phyloP scores from a whole-genome alignment of 2,113 vertebrate species.

The Poeciliopsis occidentalis region DNA sequence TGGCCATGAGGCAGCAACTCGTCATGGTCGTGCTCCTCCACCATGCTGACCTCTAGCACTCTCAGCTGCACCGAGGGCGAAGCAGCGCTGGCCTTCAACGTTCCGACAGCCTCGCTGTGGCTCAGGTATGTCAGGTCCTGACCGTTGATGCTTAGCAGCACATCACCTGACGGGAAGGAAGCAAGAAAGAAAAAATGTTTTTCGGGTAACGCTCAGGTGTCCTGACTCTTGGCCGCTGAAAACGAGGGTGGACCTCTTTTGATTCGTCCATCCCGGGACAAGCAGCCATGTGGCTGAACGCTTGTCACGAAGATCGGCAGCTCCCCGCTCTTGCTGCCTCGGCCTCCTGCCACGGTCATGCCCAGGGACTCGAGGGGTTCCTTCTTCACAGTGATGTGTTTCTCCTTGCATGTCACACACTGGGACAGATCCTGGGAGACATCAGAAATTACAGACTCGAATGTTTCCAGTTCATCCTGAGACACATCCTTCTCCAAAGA shows the following conservation, averaged over 20 bases:
- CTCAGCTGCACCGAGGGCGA: slow-evolving; percentile 88
- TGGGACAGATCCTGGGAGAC: slow-evolving; percentile 89
- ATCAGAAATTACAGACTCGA: background rate
- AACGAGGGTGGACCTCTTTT: slow-evolving; percentile 86
- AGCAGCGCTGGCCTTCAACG: slow-evolving; percentile 93
- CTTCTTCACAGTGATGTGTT: slow-evolving; percentile 96
- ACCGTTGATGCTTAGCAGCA: slow-evolving; percentile 94
- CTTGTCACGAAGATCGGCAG: slow-evolving; percentile 98
- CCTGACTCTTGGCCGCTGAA: too few species aligned
- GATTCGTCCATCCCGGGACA: slow-evolving; percentile 93
- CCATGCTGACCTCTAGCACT: slow-evolving; percentile 90
- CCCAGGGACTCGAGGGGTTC: slow-evolving; percentile 95
- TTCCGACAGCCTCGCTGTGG: slow-evolving; percentile 95
- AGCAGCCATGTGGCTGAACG: slow-evolving; percentile 94
- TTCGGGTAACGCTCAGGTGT: background rate
- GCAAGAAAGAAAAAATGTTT: background rate
- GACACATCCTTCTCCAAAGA: background rate
- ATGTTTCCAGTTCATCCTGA: background rate
- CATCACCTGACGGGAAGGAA: slow-evolving; percentile 83
- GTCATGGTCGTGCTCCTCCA: slow-evolving; percentile 86
- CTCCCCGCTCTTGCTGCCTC: slow-evolving; percentile 96
- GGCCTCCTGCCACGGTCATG: slow-evolving; percentile 97
- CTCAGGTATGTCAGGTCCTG: slow-evolving; percentile 94
- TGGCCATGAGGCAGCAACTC: slow-evolving; percentile 84
- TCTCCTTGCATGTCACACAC: slow-evolving; percentile 95